These are phyloP conservation scores for Euwallacea similis DNA, from an alignment of 1,140 invertebrate genomes.

Conservation along the genomic window DNA sequence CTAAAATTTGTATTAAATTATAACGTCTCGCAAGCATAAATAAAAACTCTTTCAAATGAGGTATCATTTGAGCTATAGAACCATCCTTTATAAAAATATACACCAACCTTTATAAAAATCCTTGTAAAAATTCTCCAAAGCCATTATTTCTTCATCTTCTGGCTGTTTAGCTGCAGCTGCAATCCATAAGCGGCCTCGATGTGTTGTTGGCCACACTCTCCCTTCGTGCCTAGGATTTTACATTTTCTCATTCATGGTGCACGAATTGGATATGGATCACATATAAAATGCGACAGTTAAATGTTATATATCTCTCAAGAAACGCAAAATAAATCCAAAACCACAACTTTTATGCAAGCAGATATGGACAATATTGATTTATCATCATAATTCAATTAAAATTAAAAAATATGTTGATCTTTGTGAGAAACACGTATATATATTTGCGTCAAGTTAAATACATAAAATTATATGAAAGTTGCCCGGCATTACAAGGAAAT, in stretches of 20 bases:
- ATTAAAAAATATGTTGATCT: not conserved
- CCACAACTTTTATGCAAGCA: too few relatives aligned
- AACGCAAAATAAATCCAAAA: too few relatives aligned
- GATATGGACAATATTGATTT: too few relatives aligned
- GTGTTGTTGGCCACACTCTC: conserved; percentile 87
- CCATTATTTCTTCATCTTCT: conserved; percentile 67
- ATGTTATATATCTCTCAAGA: not conserved
- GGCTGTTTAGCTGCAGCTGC: conserved; percentile 81
- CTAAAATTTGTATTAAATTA: conserved; percentile 50
- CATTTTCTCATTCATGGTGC: not conserved
- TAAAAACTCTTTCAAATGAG: not conserved
- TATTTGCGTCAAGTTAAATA: too few relatives aligned
- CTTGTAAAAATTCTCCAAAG: conserved; percentile 73
- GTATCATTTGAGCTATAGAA: not conserved
- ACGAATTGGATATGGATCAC: not conserved
- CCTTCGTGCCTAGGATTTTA: conserved; percentile 79
- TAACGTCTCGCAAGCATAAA: not conserved
- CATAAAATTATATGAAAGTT: too few relatives aligned
- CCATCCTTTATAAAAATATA: conserved; percentile 68
- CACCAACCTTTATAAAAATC: conserved; percentile 65
- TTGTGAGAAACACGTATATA: too few relatives aligned
- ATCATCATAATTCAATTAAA: too few relatives aligned
- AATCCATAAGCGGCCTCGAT: conserved; percentile 93
- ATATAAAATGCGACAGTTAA: not conserved
- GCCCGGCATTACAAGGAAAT: too few relatives aligned